These are phyloP conservation scores for Mamestra brassicae DNA, from an alignment of 2,888 invertebrate species.

Conservation along the genomic window DNA sequence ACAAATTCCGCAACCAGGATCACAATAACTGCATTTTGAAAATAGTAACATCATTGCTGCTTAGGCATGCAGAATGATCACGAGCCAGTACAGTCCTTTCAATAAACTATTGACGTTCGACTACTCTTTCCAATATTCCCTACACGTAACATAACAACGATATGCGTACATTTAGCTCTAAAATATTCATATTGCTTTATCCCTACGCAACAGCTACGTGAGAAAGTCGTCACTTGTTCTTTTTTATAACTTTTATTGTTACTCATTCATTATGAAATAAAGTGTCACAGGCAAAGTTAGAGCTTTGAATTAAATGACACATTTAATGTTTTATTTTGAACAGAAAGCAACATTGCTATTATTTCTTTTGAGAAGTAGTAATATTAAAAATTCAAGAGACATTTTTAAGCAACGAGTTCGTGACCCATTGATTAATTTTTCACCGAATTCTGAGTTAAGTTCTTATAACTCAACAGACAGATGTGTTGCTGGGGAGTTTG, in stretches of 20 bases:
- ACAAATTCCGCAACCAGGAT: too few relatives aligned
- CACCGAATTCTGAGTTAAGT: too few relatives aligned
- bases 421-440: too few relatives aligned
- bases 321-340: not conserved
- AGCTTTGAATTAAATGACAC: not conserved
- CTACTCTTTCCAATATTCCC: conserved; percentile 37
- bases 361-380: not conserved
- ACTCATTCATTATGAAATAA: conserved; percentile 21
- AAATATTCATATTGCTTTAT: conserved; percentile 55
- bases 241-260: conserved; percentile 9
- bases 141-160: conserved; percentile 44
- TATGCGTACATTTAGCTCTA: conserved; percentile 43
- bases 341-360: not conserved
- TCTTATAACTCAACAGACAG: too few relatives aligned
- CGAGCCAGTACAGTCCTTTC: conserved; percentile 4
- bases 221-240: conserved; percentile 36
- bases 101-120: conserved; percentile 36
- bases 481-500: too few relatives aligned
- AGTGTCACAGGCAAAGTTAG: not conserved
- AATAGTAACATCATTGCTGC: not conserved
- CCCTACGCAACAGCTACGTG: conserved; percentile 32
- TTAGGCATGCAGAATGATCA: conserved; percentile 14
- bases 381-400: not conserved
- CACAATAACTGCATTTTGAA: not conserved
- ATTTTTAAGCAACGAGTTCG: not conserved